phyloP scores from a whole-genome alignment of 2,888 invertebrate species.

The Acronicta psi region DNA sequence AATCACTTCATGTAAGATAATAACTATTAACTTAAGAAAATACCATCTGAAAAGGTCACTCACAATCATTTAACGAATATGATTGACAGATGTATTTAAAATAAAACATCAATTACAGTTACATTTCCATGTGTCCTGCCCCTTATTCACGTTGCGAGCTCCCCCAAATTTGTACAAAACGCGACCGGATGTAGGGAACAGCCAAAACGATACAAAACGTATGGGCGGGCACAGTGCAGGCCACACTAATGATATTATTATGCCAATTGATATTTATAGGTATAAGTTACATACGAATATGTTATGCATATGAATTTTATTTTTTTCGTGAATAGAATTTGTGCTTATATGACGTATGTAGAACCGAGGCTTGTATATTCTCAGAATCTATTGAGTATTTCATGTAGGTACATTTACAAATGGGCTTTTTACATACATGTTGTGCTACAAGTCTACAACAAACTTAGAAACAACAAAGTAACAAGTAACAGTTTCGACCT shows the following conservation, averaged over 20 bases:
- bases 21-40: not conserved
- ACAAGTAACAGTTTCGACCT: constrained; percentile 21
- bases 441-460: constrained; percentile 5
- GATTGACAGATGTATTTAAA: constrained; percentile 44
- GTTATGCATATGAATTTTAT: constrained; percentile 5
- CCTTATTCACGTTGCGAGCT: constrained; percentile 39
- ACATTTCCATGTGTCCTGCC: constrained; percentile 31
- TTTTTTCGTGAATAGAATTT: constrained; percentile 19
- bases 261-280: constrained; percentile 59
- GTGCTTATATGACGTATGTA: not conserved
- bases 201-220: constrained; percentile 81
- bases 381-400: not conserved
- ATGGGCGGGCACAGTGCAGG: constrained; percentile 79
- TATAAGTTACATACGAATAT: constrained; percentile 32
- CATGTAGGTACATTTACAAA: constrained; percentile 9
- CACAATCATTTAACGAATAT: constrained; percentile 21
- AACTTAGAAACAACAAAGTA: constrained; percentile 33
- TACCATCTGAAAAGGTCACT: constrained; percentile 5
- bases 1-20: not conserved
- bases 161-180: constrained; percentile 64
- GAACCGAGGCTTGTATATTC: constrained; percentile 4
- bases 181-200: constrained; percentile 72
- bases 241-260: constrained; percentile 80
- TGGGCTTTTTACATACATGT: not conserved
- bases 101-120: constrained; percentile 36